phyloP scores from a whole-genome alignment of 2,888 invertebrate species.

The Itoplectis maculator region DNA sequence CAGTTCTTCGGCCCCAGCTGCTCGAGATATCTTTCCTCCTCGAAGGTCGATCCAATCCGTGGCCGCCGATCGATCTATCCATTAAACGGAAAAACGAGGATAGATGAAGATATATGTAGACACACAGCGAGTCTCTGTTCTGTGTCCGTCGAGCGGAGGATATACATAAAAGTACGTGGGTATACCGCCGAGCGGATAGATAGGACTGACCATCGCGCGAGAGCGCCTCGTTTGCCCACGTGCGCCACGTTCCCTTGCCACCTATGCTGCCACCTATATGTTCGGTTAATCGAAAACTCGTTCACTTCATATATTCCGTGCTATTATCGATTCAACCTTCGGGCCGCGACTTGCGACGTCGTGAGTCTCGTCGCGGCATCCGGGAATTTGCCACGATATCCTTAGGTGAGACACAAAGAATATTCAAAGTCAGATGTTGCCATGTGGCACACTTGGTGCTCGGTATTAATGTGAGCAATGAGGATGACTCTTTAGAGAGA shows the following conservation, averaged over 20 bases:
- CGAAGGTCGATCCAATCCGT: slow-evolving; percentile 46
- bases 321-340: slow-evolving; percentile 58
- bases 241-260: slow-evolving; percentile 65
- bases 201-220: slow-evolving; percentile 44
- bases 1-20: slow-evolving; percentile 38
- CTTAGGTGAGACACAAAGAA: slow-evolving; percentile 56
- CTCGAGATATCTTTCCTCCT: slow-evolving; percentile 43
- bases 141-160: slow-evolving; percentile 58
- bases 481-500: background rate
- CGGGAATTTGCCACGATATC: slow-evolving; percentile 38
- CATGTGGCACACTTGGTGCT: background rate
- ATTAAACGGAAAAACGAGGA: slow-evolving; percentile 32
- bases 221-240: slow-evolving; percentile 63
- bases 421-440: slow-evolving; percentile 4
- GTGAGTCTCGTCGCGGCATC: slow-evolving; percentile 44
- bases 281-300: slow-evolving; percentile 62
- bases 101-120: slow-evolving; percentile 2
- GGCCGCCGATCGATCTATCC: slow-evolving; percentile 45
- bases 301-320: slow-evolving; percentile 53
- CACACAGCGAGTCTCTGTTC: slow-evolving; percentile 42
- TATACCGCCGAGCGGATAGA: slow-evolving; percentile 44
- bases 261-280: slow-evolving; percentile 42
- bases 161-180: slow-evolving; percentile 61
- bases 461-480: background rate
- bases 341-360: slow-evolving; percentile 35